A percentile compares a stretch with the other conserved stretches of the same genome.
These are phyloP conservation scores for Norana najaformis DNA, from an alignment of 2,888 invertebrate species.

Conservation along the genomic window DNA sequence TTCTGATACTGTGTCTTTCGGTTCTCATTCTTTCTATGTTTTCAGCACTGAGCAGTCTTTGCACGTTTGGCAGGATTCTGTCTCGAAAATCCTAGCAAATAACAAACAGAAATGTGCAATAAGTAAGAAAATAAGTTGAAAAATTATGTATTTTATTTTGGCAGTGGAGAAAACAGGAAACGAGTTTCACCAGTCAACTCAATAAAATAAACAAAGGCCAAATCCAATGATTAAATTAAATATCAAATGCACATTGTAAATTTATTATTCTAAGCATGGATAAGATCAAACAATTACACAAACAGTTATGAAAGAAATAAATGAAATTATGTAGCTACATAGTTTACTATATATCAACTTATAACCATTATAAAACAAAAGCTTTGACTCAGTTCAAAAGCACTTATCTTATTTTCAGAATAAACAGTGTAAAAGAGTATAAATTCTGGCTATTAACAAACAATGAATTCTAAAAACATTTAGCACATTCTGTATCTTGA, in stretches of 20 bases:
- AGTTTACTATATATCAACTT: background rate
- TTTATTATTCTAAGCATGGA: too few relatives aligned
- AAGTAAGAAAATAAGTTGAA: background rate
- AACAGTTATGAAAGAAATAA: background rate
- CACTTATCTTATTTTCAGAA: too few relatives aligned
- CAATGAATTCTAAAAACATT: too few relatives aligned
- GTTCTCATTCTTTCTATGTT: background rate
- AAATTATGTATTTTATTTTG: background rate
- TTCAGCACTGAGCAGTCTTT: background rate
- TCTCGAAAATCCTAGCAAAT: background rate
- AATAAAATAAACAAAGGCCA: background rate
- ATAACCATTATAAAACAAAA: too few relatives aligned
- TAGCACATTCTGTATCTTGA: too few relatives aligned
- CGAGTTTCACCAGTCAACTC: background rate
- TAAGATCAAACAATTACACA: background rate
- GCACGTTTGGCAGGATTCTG: slow-evolving; percentile 9
- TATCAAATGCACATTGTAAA: background rate
- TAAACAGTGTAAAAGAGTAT: too few relatives aligned
- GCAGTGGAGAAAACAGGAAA: background rate
- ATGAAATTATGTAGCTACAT: background rate
- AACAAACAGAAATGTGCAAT: background rate
- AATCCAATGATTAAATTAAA: slow-evolving; percentile 13
- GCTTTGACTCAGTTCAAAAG: too few relatives aligned
- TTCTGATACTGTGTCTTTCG: background rate
- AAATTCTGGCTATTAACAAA: too few relatives aligned